Base-by-base conservation (phyloP, 2,113 vertebrate species). In the Pholis gunnellus region DNA sequence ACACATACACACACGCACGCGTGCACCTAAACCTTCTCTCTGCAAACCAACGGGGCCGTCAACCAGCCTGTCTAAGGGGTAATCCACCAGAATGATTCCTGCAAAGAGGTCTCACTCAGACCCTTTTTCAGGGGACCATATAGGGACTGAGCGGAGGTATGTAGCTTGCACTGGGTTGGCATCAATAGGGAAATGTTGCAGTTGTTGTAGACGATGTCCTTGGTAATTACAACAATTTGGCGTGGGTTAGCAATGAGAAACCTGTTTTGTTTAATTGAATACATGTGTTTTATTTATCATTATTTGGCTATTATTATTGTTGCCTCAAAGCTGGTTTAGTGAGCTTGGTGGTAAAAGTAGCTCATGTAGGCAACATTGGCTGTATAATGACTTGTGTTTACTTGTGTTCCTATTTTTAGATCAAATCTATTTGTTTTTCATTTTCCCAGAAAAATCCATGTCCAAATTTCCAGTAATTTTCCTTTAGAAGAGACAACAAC, bases 41-140 rank as follows among this genome's bases (percentile, higher is more conserved):
- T 81, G 81, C 78, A 72, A 75, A 89, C 78, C 75, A 75, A 36
- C 25, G 63, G 70, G 54, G 78, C 70, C 27, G 74, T 52, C 52
- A 65, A 79, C 60, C 69, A 86, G 79, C 88, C 73, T 68, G 57
- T 83, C 75, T 40, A 73, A 22, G 59, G 66, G 81, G 84, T 87
- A 78, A 87, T 75, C 67, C 83, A 80, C 71, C 79, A 85, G 34
- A 17, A 0, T 25, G 8, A 68, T 42, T 48, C 6, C 6, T 46
- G 20, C 0, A 27, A 31, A 20, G 89, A 91, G 15, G 71, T 73
- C 71, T 90, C 60, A 83, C 92, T 93, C 86, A 67, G 86, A 17
- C 34, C 2, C 5, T 11, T 78, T 89, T 82, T 64, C 29, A 3
- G 11, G 1, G 50, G 9, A 74, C 29, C 44, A 44, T 14, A 44